These are phyloP conservation scores for Ifrita kowaldi DNA, from an alignment of 2,113 vertebrate genomes.

Conservation along the genomic window DNA sequence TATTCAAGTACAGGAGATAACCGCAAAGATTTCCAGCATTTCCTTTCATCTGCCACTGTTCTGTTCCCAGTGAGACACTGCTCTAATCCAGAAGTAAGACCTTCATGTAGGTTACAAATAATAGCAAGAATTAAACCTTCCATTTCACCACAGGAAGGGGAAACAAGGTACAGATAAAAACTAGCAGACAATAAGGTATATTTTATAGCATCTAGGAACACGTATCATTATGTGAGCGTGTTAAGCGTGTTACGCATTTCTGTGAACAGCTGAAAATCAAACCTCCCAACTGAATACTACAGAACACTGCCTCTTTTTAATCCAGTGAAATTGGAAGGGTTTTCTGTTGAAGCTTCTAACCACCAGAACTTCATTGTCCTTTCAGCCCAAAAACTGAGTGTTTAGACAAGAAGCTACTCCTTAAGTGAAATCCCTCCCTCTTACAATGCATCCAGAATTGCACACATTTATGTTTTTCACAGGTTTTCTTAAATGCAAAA, in stretches of 20 bases:
- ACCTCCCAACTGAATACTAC: background rate
- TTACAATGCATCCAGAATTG: background rate
- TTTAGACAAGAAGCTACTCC: background rate
- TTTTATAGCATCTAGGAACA: background rate
- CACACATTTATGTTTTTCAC: background rate
- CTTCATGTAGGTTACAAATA: background rate
- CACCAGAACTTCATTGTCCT: background rate
- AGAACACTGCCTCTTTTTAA: background rate
- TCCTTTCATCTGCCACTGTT: background rate
- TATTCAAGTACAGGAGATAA: background rate
- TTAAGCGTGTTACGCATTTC: accelerated
- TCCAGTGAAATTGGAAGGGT: background rate
- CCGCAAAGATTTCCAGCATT: background rate
- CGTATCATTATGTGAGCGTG: background rate
- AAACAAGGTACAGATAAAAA: background rate
- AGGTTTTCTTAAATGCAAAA: background rate
- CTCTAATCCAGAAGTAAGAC: background rate
- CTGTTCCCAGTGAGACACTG: background rate
- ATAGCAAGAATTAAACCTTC: background rate
- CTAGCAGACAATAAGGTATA: background rate
- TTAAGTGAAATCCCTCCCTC: background rate
- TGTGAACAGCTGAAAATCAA: background rate
- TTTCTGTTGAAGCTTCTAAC: background rate
- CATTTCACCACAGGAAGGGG: background rate
- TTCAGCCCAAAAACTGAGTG: background rate